Conservation (phyloP, 2,888 invertebrate genomes). For the Scaptomyza polygonia region DNA sequence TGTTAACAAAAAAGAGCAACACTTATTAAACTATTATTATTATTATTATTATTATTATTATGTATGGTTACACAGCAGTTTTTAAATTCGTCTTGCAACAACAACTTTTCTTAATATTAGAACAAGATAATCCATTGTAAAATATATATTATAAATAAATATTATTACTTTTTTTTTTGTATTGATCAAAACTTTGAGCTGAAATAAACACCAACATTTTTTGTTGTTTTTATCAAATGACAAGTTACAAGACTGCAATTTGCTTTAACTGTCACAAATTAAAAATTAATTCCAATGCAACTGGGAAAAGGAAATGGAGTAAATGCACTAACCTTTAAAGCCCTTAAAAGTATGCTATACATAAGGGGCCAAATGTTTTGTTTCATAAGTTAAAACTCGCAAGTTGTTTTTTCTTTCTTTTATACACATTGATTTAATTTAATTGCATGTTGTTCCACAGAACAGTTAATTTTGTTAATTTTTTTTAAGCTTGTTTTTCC, state of each 20-base stretch:
- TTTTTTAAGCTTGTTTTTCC: neutral
- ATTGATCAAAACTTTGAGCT: conserved; percentile 64
- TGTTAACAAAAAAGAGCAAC: conserved; percentile 21
- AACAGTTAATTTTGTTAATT: neutral
- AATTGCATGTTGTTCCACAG: neutral
- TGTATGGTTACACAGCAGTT: conserved; percentile 32
- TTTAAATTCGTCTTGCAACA: conserved; percentile 38
- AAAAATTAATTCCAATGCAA: no score
- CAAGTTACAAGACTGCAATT: neutral
- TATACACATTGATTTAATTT: neutral
- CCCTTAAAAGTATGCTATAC: neutral
- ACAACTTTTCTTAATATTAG: conserved; percentile 12
- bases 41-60: conserved; percentile 56
- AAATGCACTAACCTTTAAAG: neutral
- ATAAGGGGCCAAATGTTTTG: no score
- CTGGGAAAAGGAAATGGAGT: neutral
- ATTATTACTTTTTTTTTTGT: conserved; percentile 51
- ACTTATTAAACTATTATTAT: conserved; percentile 56
- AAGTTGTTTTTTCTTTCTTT: neutral
- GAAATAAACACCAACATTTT: conserved; percentile 72
- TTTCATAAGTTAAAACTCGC: neutral
- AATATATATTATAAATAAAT: conserved; percentile 54
- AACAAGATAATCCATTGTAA: conserved; percentile 62
- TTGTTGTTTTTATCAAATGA: conserved; percentile 66
- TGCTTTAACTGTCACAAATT: neutral